Conservation (phyloP, 2,888 invertebrate genomes). For the Cephalotes varians region DNA sequence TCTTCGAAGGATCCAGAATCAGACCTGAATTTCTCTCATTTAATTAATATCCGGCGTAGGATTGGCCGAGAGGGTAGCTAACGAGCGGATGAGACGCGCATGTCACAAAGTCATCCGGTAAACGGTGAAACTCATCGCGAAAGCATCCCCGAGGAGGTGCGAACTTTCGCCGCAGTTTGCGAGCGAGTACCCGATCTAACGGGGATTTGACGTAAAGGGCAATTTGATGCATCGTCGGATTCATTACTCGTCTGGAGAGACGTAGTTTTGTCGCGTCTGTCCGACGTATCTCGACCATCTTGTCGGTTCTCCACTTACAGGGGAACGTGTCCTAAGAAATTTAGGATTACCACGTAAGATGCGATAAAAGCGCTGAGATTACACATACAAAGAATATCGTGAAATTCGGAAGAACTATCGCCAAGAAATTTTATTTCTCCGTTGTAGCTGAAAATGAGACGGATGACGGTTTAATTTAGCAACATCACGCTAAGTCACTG, state of each 20-base stretch:
- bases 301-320: conserved; percentile 5
- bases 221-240: conserved; percentile 73
- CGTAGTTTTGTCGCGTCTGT: conserved; percentile 18
- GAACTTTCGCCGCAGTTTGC: conserved; percentile 66
- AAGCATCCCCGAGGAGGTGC: conserved; percentile 65
- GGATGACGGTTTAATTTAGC: background rate
- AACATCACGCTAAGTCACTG: background rate
- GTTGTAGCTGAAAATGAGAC: background rate
- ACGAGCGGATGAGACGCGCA: conserved; percentile 59
- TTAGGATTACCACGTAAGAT: background rate
- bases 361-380: background rate
- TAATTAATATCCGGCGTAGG: conserved; percentile 73
- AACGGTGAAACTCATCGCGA: conserved; percentile 67
- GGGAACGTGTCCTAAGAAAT: background rate
- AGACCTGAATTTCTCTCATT: conserved; percentile 38
- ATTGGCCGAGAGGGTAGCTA: conserved; percentile 61
- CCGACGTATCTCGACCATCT: conserved; percentile 12
- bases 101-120: conserved; percentile 61
- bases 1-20: conserved; percentile 11
- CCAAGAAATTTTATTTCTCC: background rate
- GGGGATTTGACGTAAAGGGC: conserved; percentile 68
- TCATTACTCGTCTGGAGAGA: conserved; percentile 40
- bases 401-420: background rate
- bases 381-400: background rate
- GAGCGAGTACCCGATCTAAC: conserved; percentile 59